A percentile compares a stretch with the other conserved stretches of the same genome.
Evolutionary conservation across 2,888 invertebrate species (phyloP).

Genomic region (Nowickia ferox): DNA sequence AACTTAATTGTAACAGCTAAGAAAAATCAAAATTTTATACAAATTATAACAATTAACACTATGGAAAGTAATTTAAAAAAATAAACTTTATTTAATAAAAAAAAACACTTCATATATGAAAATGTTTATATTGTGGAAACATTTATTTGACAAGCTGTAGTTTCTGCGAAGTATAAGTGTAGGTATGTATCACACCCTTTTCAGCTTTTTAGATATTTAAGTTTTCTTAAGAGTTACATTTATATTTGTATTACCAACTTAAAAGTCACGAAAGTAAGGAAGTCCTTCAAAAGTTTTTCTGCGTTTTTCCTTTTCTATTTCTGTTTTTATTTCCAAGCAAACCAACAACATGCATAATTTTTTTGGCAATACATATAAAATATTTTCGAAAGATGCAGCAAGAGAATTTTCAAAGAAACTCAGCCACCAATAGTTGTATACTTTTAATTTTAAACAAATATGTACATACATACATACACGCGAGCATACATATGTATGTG

Average conservation of each 20-base stretch:
- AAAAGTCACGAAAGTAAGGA: background rate
- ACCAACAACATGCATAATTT: background rate
- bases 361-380: background rate
- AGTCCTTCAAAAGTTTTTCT: background rate
- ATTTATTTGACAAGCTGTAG: background rate
- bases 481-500: no score
- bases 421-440: no score
- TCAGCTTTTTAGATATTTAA: background rate
- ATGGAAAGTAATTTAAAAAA: no score
- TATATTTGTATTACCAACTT: background rate
- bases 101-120: no score
- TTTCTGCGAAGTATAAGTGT: background rate
- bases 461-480: no score
- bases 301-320: background rate
- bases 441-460: no score
- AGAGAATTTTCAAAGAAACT: no score
- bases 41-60: no score
- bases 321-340: background rate
- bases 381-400: background rate
- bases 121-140: background rate
- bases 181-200: background rate
- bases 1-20: no score
- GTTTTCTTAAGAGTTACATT: background rate
- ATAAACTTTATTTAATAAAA: no score
- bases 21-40: no score